Evolutionary conservation across 2,797 vertebrate genomes (phyloP).

Genomic region (Malacoctenus gilli): DNA sequence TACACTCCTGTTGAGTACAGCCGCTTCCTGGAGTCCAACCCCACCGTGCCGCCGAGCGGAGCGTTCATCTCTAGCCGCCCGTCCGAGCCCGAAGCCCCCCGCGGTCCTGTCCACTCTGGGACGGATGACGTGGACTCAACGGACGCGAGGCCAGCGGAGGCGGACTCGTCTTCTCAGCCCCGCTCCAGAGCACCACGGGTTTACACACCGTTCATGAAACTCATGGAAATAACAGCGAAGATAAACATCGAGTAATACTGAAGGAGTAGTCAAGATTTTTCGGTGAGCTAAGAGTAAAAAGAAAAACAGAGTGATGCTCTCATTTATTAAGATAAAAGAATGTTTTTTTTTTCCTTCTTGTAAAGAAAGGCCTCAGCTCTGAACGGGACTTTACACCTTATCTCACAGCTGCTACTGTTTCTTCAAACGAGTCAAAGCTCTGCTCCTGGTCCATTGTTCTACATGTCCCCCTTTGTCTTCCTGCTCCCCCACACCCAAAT

Average conservation of each 20-base stretch:
- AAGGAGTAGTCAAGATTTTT: neutral
- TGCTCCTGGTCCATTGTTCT: too few relatives aligned
- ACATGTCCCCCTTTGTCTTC: too few relatives aligned
- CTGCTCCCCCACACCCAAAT: too few relatives aligned
- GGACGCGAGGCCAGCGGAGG: slow-evolving; percentile 18
- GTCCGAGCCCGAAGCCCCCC: slow-evolving; percentile 27
- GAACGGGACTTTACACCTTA: too few relatives aligned
- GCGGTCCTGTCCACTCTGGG: slow-evolving; percentile 24
- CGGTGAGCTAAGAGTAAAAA: neutral
- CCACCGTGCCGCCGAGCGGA: slow-evolving; percentile 10
- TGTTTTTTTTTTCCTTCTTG: too few relatives aligned
- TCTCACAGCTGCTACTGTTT: too few relatives aligned
- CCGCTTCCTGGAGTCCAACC: slow-evolving; percentile 60
- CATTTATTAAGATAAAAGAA: too few relatives aligned
- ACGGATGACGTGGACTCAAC: slow-evolving; percentile 53
- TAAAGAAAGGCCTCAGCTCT: too few relatives aligned
- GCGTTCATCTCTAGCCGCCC: slow-evolving; percentile 9
- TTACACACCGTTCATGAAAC: slow-evolving; percentile 89
- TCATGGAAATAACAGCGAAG: slow-evolving; percentile 86
- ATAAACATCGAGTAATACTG: slow-evolving; percentile 68
- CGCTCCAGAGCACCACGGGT: slow-evolving; percentile 69
- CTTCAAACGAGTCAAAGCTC: too few relatives aligned
- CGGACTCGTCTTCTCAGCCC: slow-evolving; percentile 29
- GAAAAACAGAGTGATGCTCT: neutral
- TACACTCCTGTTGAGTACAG: slow-evolving; percentile 81